A percentile compares a stretch with the other conserved stretches of the same genome.
phyloP scores from a whole-genome alignment of 2,797 vertebrate genomes.

The Scolopax rusticola region DNA sequence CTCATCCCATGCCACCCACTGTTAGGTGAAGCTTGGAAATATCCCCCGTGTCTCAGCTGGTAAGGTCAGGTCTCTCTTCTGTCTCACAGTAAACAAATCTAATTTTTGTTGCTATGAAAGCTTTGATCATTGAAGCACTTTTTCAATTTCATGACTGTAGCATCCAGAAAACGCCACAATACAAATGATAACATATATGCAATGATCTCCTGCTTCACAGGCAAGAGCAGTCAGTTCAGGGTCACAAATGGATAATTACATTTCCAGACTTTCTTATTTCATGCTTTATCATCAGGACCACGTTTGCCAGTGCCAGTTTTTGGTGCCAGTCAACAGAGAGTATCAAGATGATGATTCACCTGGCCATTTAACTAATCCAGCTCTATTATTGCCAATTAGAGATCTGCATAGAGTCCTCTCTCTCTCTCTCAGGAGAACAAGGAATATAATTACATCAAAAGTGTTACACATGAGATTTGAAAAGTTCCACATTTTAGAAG shows the following conservation, averaged over 20 bases:
- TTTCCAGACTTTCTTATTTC: not conserved
- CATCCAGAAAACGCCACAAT: not conserved
- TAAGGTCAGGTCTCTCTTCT: not conserved
- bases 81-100: not conserved
- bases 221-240: not conserved
- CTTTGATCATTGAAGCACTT: not conserved
- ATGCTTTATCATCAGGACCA: not conserved
- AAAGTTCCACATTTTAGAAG: not conserved
- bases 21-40: not conserved
- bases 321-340: not conserved
- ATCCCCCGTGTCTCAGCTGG: not conserved
- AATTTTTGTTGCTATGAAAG: not conserved
- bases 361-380: not conserved
- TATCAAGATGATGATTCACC: not conserved
- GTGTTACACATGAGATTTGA: fast-evolving
- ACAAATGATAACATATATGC: not conserved
- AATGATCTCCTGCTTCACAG: not conserved
- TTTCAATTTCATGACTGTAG: not conserved
- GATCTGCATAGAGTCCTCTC: not conserved
- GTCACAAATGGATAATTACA: not conserved
- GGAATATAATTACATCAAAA: not conserved
- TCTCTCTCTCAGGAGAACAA: not conserved
- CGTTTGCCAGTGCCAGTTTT: not conserved
- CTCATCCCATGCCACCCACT: not conserved
- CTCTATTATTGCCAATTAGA: not conserved